A percentile compares a stretch with the other conserved stretches of the same genome.
Conservation (phyloP, 2,113 vertebrate genomes). For the Sorex fumeus region DNA sequence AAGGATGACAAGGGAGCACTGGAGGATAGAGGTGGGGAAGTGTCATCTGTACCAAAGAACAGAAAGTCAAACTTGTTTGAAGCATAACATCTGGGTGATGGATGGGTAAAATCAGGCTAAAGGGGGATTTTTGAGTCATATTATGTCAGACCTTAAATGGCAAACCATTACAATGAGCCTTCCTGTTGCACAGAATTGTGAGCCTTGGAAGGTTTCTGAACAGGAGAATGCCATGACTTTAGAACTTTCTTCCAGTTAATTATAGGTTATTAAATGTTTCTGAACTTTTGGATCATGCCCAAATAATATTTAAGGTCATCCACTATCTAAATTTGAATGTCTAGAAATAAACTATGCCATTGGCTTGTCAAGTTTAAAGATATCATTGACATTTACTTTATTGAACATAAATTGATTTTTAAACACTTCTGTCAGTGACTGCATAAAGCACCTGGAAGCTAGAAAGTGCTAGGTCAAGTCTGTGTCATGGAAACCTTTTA, state of each 20-base stretch:
- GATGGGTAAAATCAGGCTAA: slow-evolving; percentile 14
- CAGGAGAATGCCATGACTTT: slow-evolving; percentile 58
- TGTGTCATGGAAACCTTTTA: slow-evolving; percentile 72
- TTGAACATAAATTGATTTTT: slow-evolving; percentile 86
- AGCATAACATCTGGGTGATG: not conserved
- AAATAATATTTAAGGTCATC: slow-evolving; percentile 79
- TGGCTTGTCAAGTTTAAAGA: slow-evolving; percentile 76
- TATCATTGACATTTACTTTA: slow-evolving; percentile 84
- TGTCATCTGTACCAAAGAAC: not conserved
- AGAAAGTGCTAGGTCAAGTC: slow-evolving; percentile 61
- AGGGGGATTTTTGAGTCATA: not conserved
- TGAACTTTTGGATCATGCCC: slow-evolving; percentile 76
- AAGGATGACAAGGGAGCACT: not conserved
- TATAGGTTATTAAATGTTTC: slow-evolving; percentile 77
- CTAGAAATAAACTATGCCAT: slow-evolving; percentile 77
- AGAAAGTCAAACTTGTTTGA: not conserved
- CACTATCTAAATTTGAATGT: slow-evolving; percentile 82
- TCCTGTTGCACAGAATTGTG: not conserved
- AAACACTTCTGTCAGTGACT: slow-evolving; percentile 77
- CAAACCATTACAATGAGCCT: not conserved
- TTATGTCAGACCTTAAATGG: slow-evolving; percentile 36
- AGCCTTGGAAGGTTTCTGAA: slow-evolving; percentile 16
- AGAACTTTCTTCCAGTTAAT: slow-evolving; percentile 79
- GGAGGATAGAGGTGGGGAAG: not conserved
- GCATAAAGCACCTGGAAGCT: slow-evolving; percentile 67